Conservation (phyloP, 2,888 invertebrate species). For the Dryadula phaetusa region DNA sequence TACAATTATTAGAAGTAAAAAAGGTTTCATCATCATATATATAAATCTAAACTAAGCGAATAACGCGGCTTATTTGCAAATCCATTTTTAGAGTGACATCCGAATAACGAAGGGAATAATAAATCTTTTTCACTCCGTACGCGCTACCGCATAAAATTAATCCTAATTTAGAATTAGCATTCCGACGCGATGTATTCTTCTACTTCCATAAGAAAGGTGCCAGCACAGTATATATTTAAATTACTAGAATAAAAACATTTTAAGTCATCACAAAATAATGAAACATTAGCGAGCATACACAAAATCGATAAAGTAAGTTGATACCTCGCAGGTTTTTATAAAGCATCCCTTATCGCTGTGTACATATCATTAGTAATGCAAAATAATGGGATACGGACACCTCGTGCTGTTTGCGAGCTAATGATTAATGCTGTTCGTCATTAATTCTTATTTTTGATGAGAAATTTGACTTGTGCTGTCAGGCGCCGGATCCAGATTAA, state of each 20-base stretch:
- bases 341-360: slow-evolving; percentile 77
- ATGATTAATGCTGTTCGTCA: slow-evolving; percentile 83
- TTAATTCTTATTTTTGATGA: slow-evolving; percentile 85
- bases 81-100: slow-evolving; percentile 59
- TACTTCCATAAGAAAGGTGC: slow-evolving; percentile 41
- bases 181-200: slow-evolving; percentile 47
- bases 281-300: slow-evolving; percentile 51
- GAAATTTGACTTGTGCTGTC: slow-evolving; percentile 84
- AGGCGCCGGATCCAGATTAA: slow-evolving; percentile 82
- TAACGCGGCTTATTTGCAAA: slow-evolving; percentile 32
- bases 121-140: slow-evolving; percentile 65
- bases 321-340: slow-evolving; percentile 73
- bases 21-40: not conserved
- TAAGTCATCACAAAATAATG: slow-evolving; percentile 42
- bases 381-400: slow-evolving; percentile 84
- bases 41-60: slow-evolving; percentile 1
- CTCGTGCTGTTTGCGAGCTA: slow-evolving; percentile 82
- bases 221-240: slow-evolving; percentile 35
- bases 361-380: slow-evolving; percentile 84
- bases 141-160: slow-evolving; percentile 68
- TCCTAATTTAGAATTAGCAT: slow-evolving; percentile 65
- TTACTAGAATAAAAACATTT: slow-evolving; percentile 41
- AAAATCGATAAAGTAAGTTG: slow-evolving; percentile 60
- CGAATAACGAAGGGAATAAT: slow-evolving; percentile 70
- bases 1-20: not conserved